Evolutionary conservation across 2,113 vertebrate genomes (phyloP).

Genomic region (Rana temporaria): DNA sequence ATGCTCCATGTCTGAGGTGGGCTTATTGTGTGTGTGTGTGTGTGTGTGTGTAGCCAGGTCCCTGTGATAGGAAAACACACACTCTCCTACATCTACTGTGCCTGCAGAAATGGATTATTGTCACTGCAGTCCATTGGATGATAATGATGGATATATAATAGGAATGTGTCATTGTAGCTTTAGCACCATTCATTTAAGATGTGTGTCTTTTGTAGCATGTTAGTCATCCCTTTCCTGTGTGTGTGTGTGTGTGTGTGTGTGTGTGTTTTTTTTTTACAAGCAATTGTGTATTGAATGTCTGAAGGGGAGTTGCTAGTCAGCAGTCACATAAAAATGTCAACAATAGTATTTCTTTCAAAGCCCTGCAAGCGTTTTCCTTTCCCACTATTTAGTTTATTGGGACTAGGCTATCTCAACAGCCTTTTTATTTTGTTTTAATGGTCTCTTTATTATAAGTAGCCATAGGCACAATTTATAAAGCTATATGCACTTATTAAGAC

Average conservation of each 20-base stretch:
- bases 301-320: neutral
- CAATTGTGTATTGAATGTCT: constrained; percentile 13
- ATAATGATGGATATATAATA: constrained; percentile 23
- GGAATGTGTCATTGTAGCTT: constrained; percentile 30
- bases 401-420: neutral
- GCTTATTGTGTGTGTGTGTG: too few species aligned
- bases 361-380: neutral
- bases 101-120: constrained; percentile 43
- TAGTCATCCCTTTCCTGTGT: neutral
- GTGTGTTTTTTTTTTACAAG: neutral
- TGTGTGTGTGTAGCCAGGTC: constrained; percentile 45
- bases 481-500: neutral
- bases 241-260: neutral
- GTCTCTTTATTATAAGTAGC: constrained; percentile 4
- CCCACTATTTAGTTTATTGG: neutral
- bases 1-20: constrained; percentile 3
- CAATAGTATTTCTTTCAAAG: neutral
- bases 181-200: neutral
- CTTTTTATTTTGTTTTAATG: neutral
- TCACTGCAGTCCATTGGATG: constrained; percentile 41
- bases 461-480: too few species aligned
- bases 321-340: constrained; percentile 23
- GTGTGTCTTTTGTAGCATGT: neutral
- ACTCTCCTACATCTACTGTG: neutral
- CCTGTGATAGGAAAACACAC: constrained; percentile 7